Base-by-base conservation (phyloP, 2,888 invertebrate species). In the Pogonocherus hispidulus region DNA sequence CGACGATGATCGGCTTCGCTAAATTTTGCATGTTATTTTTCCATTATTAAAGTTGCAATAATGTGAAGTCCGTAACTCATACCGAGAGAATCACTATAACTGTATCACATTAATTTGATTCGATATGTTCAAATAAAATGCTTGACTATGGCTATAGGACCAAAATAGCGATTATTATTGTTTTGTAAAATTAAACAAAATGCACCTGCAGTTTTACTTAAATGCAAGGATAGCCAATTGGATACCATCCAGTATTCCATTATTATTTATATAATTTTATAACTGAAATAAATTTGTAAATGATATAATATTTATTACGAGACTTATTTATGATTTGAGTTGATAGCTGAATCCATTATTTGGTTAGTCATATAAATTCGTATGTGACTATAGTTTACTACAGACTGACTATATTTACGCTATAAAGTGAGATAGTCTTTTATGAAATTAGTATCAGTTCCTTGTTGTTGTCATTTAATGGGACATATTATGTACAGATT, bases 241-340 rank as follows among this genome's bases (percentile, higher is more conserved):
- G 52, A 16, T 14, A 14, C 5, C 20, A 23, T 52, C 52, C 52
- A 52, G 23, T 27, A n/a, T 52, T 52, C 14, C 22, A 8, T 52
- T 52, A 52, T 52, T 27, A n/a, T n/a, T n/a, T n/a, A 11, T 52
- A 49, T 8, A 52, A 32, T 32, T 52, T 52, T 52, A 20, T 52
- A 52, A 52, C 27, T 3, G 22, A 52, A 27, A 52, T 52, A 32
- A 32, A 32, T 32, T 32, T 11, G 8, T 32, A 32, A 2, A 32
- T 32, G 32, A 8, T 32, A 8, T 32, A 32, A 32, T 32, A 32
- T 32, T 32, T 32, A 32, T 32, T 32, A 32, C 11, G 32, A 11
- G 1, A 9, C n/a, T 8, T 32, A 32, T 32, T 2, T 32, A 32
- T 32, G 32, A n/a, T 32, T 32, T 2, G 32, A 32, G 32, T 8